Evolutionary conservation across 2,113 vertebrate species (phyloP).

Genomic region (Octodon degus): DNA sequence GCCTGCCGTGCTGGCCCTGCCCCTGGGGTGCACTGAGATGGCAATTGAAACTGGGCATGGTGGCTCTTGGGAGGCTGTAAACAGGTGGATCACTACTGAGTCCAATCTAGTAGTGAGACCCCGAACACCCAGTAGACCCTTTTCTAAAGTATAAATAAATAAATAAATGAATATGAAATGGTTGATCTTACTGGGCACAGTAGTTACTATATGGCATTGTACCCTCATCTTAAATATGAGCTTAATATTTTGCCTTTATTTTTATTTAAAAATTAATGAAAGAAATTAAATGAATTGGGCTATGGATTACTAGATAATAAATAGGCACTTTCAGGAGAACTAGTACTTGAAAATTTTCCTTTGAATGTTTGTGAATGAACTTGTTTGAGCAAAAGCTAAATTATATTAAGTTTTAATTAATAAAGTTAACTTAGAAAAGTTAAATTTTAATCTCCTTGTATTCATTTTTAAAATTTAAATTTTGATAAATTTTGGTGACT

Average conservation of each 20-base stretch:
- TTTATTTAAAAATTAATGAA: not conserved
- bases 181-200: not conserved
- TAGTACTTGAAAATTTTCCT: not conserved
- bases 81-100: no score
- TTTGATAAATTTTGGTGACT: not conserved
- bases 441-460: not conserved
- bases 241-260: not conserved
- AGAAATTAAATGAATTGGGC: not conserved
- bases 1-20: no score
- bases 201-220: not conserved
- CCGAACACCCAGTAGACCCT: no score
- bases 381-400: conserved; percentile 4
- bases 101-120: no score
- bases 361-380: conserved; percentile 13
- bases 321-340: conserved; percentile 6
- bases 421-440: conserved; percentile 4
- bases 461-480: conserved; percentile 37
- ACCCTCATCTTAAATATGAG: not conserved
- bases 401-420: conserved; percentile 15
- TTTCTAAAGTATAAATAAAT: no score
- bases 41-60: no score
- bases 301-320: not conserved
- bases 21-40: no score
- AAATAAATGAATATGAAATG: no score
- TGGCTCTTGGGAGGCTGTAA: no score